Conservation (phyloP, 2,113 vertebrate genomes). For the Sceloporus undulatus region DNA sequence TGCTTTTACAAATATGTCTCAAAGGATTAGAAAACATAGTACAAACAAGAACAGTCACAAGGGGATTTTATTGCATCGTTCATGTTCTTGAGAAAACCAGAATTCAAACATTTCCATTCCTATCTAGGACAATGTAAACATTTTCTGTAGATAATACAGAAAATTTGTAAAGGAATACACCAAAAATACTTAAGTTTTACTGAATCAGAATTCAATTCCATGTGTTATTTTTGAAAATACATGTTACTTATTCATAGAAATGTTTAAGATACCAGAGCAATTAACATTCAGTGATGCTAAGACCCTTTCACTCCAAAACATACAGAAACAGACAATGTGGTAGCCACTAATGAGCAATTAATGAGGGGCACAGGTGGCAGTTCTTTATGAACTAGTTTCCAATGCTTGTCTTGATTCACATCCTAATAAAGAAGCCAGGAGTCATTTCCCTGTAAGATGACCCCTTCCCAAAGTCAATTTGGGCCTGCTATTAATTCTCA, state of each 20-base stretch:
- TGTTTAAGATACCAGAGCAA: conserved; percentile 34
- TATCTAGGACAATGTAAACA: neutral
- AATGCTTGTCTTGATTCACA: neutral
- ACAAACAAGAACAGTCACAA: conserved; percentile 24
- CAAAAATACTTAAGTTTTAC: neutral
- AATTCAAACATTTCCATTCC: neutral
- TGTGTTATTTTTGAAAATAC: neutral
- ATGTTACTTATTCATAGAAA: neutral
- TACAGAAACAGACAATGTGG: neutral
- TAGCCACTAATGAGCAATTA: neutral
- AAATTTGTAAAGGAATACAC: neutral
- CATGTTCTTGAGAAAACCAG: conserved; percentile 1
- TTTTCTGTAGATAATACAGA: neutral
- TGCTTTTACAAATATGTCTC: conserved; percentile 35
- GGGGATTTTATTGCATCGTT: conserved; percentile 13
- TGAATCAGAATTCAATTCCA: neutral
- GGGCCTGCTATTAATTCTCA: neutral
- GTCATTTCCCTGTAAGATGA: neutral
- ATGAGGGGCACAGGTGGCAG: neutral
- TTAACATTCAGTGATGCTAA: conserved; percentile 3
- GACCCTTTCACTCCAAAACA: neutral
- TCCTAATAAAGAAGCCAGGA: too few species aligned
- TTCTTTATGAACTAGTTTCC: too few species aligned
- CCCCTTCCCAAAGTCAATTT: neutral
- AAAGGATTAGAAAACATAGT: conserved; percentile 24